phyloP scores from a whole-genome alignment of 2,888 invertebrate species.

The Drosophila parthenogenetica region DNA sequence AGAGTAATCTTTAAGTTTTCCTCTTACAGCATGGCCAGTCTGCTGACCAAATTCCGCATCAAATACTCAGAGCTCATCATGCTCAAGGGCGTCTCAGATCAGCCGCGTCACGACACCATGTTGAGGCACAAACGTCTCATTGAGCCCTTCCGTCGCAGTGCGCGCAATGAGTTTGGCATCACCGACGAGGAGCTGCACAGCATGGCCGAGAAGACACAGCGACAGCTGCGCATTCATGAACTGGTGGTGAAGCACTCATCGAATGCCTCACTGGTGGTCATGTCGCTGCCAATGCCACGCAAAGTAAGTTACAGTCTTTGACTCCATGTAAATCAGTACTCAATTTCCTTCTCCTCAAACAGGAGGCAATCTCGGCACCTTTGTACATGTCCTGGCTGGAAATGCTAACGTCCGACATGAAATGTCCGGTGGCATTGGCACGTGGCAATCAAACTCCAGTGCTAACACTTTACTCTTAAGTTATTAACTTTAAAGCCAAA shows the following conservation, averaged over 20 bases:
- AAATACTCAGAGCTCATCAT: conserved; percentile 96
- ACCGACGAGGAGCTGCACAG: conserved; percentile 84
- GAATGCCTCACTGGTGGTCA: conserved; percentile 95
- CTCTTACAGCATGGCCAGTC: conserved; percentile 92
- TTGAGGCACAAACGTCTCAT: conserved; percentile 90
- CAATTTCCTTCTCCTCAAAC: conserved; percentile 11
- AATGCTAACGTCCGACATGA: conserved; percentile 94
- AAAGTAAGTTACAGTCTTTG: conserved; percentile 86
- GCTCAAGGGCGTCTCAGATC: conserved; percentile 94
- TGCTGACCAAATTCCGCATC: conserved; percentile 96
- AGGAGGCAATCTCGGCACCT: conserved; percentile 94
- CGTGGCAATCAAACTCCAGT: conserved; percentile 95
- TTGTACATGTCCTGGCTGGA: conserved; percentile 99
- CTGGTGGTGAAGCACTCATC: conserved; percentile 94
- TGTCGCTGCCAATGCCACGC: conserved; percentile 98
- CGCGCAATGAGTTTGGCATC: conserved; percentile 86
- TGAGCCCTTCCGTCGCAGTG: conserved; percentile 87
- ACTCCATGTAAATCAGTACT: background rate
- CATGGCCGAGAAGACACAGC: conserved; percentile 94
- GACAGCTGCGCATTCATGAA: conserved; percentile 96
- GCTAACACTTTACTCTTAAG: conserved; percentile 94
- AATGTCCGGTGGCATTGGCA: conserved; percentile 92
- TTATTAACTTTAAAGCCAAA: conserved; percentile 21
- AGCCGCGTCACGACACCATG: conserved; percentile 91
- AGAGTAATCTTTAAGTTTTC: background rate